A percentile compares a stretch with the other conserved stretches of the same genome.
These are phyloP conservation scores for Microctenopoma lineatum DNA, from an alignment of 2,797 vertebrate species.

Conservation along the genomic window DNA sequence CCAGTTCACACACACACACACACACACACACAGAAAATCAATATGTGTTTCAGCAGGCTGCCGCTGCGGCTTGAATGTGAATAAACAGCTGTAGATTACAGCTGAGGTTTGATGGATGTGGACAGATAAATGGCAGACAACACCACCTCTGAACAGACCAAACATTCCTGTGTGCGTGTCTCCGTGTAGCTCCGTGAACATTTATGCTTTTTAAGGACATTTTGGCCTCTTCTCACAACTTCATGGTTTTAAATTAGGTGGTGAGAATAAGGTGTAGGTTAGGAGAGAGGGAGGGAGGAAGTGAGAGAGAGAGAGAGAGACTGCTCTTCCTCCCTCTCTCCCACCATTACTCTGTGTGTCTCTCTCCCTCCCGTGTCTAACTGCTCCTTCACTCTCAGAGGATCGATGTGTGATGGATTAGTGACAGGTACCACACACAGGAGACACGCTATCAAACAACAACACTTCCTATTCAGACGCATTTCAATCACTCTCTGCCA, in stretches of 20 bases:
- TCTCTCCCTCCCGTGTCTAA: conserved; percentile 42
- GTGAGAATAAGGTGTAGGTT: background rate
- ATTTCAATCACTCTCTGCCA: conserved; percentile 67
- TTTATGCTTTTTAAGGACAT: background rate
- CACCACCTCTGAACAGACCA: conserved; percentile 64
- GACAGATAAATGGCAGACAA: conserved; percentile 77
- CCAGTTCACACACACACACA: conserved; percentile 14
- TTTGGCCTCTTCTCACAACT: background rate
- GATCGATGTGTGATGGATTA: conserved; percentile 80
- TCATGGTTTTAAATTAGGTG: background rate
- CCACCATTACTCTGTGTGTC: conserved; percentile 22
- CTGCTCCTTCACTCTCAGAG: conserved; percentile 56
- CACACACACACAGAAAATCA: conserved; percentile 61
- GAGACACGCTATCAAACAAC: conserved; percentile 69
- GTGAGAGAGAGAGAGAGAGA: background rate
- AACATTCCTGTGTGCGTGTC: conserved; percentile 30
- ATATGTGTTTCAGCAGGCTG: conserved; percentile 72
- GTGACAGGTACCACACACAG: conserved; percentile 66
- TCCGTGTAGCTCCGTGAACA: background rate
- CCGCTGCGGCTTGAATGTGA: conserved; percentile 77
- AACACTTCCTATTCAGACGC: conserved; percentile 66
- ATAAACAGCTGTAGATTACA: conserved; percentile 81
- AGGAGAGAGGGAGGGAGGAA: background rate
- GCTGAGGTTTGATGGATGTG: conserved; percentile 73
- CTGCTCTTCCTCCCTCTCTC: background rate